Evolutionary conservation across 2,113 vertebrate species (phyloP).

Genomic region (Oxygymnocypris stewartii): DNA sequence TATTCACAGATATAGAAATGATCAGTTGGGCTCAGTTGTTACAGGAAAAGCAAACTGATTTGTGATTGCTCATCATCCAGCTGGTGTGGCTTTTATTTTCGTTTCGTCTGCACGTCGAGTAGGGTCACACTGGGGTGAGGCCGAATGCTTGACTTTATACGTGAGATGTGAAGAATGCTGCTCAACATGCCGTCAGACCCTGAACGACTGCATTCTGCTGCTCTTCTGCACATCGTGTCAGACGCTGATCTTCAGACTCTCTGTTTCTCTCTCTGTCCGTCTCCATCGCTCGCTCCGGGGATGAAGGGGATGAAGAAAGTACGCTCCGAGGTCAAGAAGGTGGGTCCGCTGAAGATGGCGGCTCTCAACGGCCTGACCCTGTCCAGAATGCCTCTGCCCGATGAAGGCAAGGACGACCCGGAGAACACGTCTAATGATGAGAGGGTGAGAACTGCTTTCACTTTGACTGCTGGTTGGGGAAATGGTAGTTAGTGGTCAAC

Average conservation of each 20-base stretch:
- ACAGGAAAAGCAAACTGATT: not conserved
- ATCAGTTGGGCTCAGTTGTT: not conserved
- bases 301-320: slow-evolving; percentile 91
- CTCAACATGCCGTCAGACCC: slow-evolving; percentile 49
- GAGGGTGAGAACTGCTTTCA: slow-evolving; percentile 73
- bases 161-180: slow-evolving; percentile 64
- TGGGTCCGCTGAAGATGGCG: slow-evolving; percentile 88
- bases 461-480: not conserved
- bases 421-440: slow-evolving; percentile 89
- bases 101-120: not conserved
- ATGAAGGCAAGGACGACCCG: slow-evolving; percentile 83
- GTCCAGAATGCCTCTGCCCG: slow-evolving; percentile 81
- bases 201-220: slow-evolving; percentile 25
- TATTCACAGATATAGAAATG: not conserved
- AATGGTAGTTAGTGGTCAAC: not conserved
- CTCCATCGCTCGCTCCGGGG: not conserved
- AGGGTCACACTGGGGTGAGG: slow-evolving; percentile 23
- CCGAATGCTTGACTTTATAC: not conserved
- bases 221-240: not conserved
- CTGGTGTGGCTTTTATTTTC: not conserved
- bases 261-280: slow-evolving; percentile 1
- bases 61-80: not conserved
- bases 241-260: not conserved
- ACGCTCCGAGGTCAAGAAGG: slow-evolving; percentile 87
- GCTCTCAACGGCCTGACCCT: slow-evolving; percentile 88